Base-by-base conservation (phyloP, 2,113 vertebrate genomes). In the Carollia perspicillata region DNA sequence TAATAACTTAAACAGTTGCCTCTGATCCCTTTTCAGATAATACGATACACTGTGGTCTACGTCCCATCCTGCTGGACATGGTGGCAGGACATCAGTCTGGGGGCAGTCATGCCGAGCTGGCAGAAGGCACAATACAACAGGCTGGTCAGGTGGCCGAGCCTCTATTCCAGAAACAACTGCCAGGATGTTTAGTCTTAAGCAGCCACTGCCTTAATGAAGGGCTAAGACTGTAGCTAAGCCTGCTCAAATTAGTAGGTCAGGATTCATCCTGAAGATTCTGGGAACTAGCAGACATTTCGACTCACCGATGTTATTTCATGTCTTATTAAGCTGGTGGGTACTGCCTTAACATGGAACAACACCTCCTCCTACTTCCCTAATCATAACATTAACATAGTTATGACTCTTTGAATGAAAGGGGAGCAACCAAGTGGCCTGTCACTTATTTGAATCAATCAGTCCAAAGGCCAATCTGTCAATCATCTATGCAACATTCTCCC, bases 1-100 rank as follows among this genome's bases (percentile, higher is more conserved):
- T 69, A 95, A 72, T 93, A 86, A 84, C 84, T 75, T 85, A 89
- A 86, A 68, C 79, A 86, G n/a, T 87, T 88, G 65, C 16, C 33
- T 84, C 18, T 66, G 92, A 66, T 84, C 20, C 53, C 42, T 93
- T 92, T 74, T 90, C 93, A 66, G 60, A 90, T 44, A 85, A n/a
- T 37, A 77, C 2, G 30, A 28, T n/a, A 51, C 14, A 37, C 53
- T 80, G 58, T 26, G 26, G 14, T 91, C 26, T 10, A 83, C 33
- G 14, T 12, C 69, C 47, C 1, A 16, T 7, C 9, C 66, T 66
- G 30, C 51, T 89, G 84, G 33, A 16, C 40, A 44, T 53, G 51
- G 84, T 65, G 28, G 40, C 20, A 42, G 53, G 35, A 51, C 17
- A 75, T 16, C 16, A 53, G 23, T 30, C 20, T 84, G 3, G 83